phyloP scores from a whole-genome alignment of 2,797 vertebrate species.

The Anolis apletophallus region DNA sequence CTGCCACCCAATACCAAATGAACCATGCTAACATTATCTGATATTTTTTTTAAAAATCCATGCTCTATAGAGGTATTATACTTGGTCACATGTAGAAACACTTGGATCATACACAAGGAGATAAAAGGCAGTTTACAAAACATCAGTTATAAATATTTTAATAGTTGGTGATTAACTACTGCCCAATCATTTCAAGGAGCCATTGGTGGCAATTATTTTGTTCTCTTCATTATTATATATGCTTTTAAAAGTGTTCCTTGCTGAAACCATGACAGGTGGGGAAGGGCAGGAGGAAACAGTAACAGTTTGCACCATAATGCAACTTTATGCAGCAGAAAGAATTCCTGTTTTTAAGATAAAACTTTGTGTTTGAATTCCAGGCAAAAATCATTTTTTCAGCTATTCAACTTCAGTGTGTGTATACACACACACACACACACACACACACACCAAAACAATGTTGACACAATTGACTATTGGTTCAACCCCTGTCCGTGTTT shows the following conservation, averaged over 20 bases:
- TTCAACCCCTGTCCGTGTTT: background rate
- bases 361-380: too few relatives aligned
- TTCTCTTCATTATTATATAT: background rate
- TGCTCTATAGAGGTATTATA: background rate
- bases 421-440: too few relatives aligned
- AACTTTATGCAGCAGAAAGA: background rate
- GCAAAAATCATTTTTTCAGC: background rate
- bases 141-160: background rate
- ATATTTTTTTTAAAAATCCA: background rate
- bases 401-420: background rate
- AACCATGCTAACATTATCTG: background rate
- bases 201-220: background rate
- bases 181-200: background rate
- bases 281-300: background rate
- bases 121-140: background rate
- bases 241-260: background rate
- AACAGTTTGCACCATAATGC: background rate
- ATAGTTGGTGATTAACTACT: too few relatives aligned
- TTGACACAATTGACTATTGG: background rate
- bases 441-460: constrained; percentile 5
- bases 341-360: background rate
- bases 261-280: background rate
- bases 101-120: background rate
- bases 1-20: background rate
- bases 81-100: background rate